Conservation (phyloP, 2,888 invertebrate species). For the Ischnus inquisitorius region DNA sequence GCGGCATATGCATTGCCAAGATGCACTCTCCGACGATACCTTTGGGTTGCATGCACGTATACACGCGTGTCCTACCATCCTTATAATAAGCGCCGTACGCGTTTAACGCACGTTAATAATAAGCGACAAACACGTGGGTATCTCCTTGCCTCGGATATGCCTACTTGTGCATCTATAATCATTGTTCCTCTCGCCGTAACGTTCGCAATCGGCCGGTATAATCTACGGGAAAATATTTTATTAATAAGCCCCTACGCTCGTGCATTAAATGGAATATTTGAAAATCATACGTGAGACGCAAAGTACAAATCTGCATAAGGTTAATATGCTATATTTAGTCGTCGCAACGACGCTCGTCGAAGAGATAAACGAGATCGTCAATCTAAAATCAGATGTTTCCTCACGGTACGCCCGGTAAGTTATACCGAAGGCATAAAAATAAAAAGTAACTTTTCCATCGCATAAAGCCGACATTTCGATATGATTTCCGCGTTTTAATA, state of each 20-base stretch:
- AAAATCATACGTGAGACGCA: slow-evolving; percentile 61
- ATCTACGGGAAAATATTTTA: slow-evolving; percentile 67
- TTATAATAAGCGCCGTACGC: slow-evolving; percentile 52
- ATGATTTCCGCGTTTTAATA: too few relatives aligned
- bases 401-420: too few relatives aligned
- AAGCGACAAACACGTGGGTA: slow-evolving; percentile 44
- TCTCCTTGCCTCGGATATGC: slow-evolving; percentile 41
- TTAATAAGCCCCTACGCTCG: slow-evolving; percentile 66
- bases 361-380: slow-evolving; percentile 46
- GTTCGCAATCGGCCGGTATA: slow-evolving; percentile 37
- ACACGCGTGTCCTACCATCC: slow-evolving; percentile 1
- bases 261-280: slow-evolving; percentile 66
- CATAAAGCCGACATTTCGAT: too few relatives aligned
- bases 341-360: not conserved
- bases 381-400: slow-evolving; percentile 6
- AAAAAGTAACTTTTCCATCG: too few relatives aligned
- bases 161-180: slow-evolving; percentile 61
- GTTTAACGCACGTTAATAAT: slow-evolving; percentile 64
- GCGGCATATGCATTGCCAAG: slow-evolving; percentile 25
- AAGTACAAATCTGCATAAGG: slow-evolving; percentile 60
- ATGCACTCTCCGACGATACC: not conserved
- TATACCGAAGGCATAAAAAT: too few relatives aligned
- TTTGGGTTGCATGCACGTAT: slow-evolving; percentile 5
- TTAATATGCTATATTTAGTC: not conserved
- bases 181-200: slow-evolving; percentile 50